Base-by-base conservation (phyloP, 2,797 vertebrate species). In the Numenius phaeopus region DNA sequence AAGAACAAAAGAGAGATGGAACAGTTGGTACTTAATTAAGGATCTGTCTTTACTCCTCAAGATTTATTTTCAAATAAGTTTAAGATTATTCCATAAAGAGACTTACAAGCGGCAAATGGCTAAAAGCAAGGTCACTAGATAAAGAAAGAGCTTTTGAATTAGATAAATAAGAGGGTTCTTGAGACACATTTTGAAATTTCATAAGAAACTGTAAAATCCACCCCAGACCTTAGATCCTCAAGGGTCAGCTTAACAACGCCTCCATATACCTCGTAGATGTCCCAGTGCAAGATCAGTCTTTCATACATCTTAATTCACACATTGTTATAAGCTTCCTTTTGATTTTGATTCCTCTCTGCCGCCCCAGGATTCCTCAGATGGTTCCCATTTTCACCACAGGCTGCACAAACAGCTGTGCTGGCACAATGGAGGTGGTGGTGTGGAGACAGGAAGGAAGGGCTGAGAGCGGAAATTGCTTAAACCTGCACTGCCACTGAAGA, bases 381-480 rank as follows among this genome's bases (percentile, higher is more conserved):
- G 58, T 92, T 95, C 55, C 46, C 42, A 70, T 93, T 96, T 94
- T 93, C 80, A 62, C 42, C 39, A 40, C 24, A 52, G 67, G 22
- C 64, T 95, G 44, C 59, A 81, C 42, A 65, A 91, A 73, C 87
- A 95, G 30, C 65, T 83, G 52, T 54, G 49, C 47, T 93, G 83
- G 65, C 79, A 67, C 64, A 83, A 42, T 27, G 55, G 52, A 42
- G 59, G 32, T 57, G 65, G 23, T 79, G 55, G 52, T 49, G 44
- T 32, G 23, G 46, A 94, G 40, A 39, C 88, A 78, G 90, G 76
- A 87, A 91, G 37, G 64, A 87, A 70, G 30, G 30, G 13, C 55
- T 70, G 55, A 70, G 62, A 58, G n/a, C 3, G 17, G 55, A 66
- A 83, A 83, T 77, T 64, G 22, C 76, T 87, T 87, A 94, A 89